Percentiles rank a stretch among this genome's conserved stretches.
Conservation (phyloP, 2,888 invertebrate genomes). For the Calameuta idolon region DNA sequence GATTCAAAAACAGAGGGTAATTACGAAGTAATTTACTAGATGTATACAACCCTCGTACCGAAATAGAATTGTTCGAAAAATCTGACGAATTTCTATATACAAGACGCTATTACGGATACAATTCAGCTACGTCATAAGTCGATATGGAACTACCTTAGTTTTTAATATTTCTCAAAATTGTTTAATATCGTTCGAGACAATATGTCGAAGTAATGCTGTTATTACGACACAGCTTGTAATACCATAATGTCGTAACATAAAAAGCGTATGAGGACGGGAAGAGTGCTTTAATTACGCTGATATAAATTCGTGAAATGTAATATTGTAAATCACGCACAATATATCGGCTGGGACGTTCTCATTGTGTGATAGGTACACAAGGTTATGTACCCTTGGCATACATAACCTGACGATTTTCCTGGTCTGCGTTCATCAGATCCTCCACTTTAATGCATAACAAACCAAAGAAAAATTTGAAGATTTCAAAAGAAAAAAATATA, state of each 20-base stretch:
- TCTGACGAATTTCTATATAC: background rate
- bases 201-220: background rate
- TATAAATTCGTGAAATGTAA: background rate
- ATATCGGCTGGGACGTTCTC: background rate
- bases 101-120: background rate
- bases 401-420: background rate
- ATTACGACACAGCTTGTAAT: background rate
- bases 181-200: background rate
- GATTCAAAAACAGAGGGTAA: background rate
- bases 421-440: background rate
- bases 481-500: background rate
- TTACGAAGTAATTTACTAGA: background rate
- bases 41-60: background rate
- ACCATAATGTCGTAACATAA: background rate
- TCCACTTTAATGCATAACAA: background rate
- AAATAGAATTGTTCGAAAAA: background rate
- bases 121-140: too few species aligned
- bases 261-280: background rate
- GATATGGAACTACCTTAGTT: background rate
- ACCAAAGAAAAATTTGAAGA: background rate
- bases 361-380: background rate
- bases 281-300: background rate
- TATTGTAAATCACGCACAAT: background rate
- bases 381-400: background rate
- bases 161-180: background rate